phyloP scores from a whole-genome alignment of 1,140 invertebrate species.

The Monomorium pharaonis region DNA sequence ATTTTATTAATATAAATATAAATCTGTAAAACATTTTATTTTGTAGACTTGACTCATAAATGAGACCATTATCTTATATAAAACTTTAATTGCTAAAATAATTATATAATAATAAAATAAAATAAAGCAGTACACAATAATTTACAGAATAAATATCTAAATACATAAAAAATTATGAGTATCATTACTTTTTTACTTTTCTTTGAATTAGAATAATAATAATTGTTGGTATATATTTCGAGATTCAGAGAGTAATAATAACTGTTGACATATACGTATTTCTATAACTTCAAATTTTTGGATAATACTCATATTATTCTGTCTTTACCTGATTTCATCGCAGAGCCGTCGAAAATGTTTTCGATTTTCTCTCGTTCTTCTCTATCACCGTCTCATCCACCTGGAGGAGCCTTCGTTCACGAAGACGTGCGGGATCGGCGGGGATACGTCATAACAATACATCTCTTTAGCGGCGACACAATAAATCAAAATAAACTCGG shows the following conservation, averaged over 20 bases:
- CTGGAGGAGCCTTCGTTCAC: slow-evolving; percentile 30
- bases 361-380: slow-evolving; percentile 5
- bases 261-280: not conserved
- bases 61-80: not conserved
- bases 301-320: not conserved
- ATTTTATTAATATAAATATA: no score
- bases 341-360: not conserved
- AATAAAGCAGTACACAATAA: not conserved
- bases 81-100: not conserved
- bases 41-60: no score
- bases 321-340: not conserved
- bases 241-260: no score
- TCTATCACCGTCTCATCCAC: slow-evolving; percentile 1
- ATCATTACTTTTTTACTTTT: not conserved
- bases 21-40: no score
- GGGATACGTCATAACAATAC: slow-evolving; percentile 81
- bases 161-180: not conserved
- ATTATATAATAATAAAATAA: not conserved
- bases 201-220: no score
- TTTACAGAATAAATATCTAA: not conserved
- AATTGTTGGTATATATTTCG: no score
- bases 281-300: not conserved
- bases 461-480: slow-evolving; percentile 82
- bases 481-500: slow-evolving; percentile 82
- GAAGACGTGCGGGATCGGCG: slow-evolving; percentile 58